Percentiles rank a stretch among this genome's conserved stretches.
Conservation (phyloP, 2,113 vertebrate genomes). For the Polypterus bichir region DNA sequence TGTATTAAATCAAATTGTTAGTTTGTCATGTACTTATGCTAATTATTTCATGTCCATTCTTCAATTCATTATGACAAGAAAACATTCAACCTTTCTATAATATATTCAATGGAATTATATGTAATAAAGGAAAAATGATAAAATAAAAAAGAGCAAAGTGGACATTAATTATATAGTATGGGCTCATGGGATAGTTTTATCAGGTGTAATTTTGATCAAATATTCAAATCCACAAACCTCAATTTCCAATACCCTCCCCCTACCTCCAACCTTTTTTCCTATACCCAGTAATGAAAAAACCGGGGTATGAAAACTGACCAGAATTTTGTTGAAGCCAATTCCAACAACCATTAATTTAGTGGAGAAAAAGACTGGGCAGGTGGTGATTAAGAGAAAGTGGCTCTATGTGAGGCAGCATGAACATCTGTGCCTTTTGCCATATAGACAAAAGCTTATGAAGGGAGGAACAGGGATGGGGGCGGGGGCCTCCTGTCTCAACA, state of each 20-base stretch:
- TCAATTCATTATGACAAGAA: no score
- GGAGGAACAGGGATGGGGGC: slow-evolving; percentile 9
- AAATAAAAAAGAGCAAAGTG: no score
- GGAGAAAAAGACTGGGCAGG: slow-evolving; percentile 40
- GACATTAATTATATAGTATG: no score
- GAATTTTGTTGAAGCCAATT: slow-evolving; percentile 24
- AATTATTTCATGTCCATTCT: no score
- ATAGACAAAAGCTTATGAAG: slow-evolving; percentile 42
- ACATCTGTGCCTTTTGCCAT: slow-evolving; percentile 61
- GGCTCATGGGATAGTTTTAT: no score
- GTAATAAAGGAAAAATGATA: no score
- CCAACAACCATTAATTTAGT: slow-evolving; percentile 18
- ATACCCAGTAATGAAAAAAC: slow-evolving; percentile 37
- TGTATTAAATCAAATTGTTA: no score
- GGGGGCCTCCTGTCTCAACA: slow-evolving; percentile 32
- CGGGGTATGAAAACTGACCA: slow-evolving; percentile 20
- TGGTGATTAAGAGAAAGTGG: slow-evolving; percentile 53
- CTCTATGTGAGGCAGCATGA: slow-evolving; percentile 50
- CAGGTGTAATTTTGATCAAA: no score
- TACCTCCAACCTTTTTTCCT: slow-evolving; percentile 5
- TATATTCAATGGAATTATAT: no score
- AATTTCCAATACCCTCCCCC: slow-evolving; percentile 6
- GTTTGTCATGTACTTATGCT: no score
- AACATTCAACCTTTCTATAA: no score
- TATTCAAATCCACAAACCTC: no score